phyloP scores from a whole-genome alignment of 2,797 vertebrate genomes.

The Lophotriccus pileatus region DNA sequence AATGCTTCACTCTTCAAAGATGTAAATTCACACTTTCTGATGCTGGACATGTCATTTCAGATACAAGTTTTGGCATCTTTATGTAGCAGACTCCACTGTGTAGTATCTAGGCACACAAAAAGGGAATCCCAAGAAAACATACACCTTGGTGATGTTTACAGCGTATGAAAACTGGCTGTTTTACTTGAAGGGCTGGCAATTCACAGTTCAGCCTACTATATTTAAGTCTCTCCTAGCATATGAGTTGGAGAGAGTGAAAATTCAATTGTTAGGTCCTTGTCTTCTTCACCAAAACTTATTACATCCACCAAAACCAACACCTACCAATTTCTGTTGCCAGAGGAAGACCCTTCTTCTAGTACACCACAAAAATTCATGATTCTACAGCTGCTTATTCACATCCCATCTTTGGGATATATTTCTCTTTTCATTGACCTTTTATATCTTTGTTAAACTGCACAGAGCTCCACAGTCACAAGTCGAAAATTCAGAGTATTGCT shows the following conservation, averaged over 20 bases:
- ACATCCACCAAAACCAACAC: not conserved
- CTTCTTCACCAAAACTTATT: not conserved
- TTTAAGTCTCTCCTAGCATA: not conserved
- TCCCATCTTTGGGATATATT: not conserved
- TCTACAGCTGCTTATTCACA: not conserved
- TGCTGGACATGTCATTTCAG: not conserved
- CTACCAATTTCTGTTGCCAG: not conserved
- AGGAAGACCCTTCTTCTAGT: not conserved
- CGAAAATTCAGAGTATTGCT: not conserved
- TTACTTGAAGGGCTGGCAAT: not conserved
- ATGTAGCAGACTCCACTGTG: not conserved
- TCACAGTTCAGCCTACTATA: not conserved
- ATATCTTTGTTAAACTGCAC: not conserved
- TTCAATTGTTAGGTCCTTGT: not conserved
- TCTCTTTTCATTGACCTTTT: not conserved
- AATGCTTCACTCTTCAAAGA: not conserved
- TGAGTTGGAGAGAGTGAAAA: not conserved
- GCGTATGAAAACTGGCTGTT: not conserved
- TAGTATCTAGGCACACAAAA: not conserved
- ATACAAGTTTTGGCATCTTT: not conserved
- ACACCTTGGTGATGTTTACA: not conserved
- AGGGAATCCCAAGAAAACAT: not conserved
- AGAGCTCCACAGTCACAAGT: not conserved
- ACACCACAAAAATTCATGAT: not conserved
- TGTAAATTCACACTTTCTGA: not conserved